phyloP scores from a whole-genome alignment of 1,140 invertebrate species.

The Aphis gossypii region DNA sequence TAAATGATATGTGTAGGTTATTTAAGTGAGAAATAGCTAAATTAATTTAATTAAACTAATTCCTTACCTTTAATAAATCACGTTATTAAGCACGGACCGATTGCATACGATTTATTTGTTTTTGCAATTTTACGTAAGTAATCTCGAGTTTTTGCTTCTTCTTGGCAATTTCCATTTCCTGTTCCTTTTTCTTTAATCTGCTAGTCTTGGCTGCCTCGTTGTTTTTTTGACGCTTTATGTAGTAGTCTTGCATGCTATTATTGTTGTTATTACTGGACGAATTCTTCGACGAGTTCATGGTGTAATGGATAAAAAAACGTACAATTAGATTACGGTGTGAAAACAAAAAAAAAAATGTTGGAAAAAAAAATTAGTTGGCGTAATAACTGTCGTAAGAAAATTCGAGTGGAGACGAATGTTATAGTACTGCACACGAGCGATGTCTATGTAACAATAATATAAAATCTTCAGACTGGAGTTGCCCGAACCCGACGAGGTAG shows the following conservation, averaged over 20 bases:
- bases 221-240: constrained; percentile 35
- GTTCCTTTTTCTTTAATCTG: constrained; percentile 38
- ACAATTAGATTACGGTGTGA: not conserved
- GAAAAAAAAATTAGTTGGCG: not conserved
- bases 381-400: not conserved
- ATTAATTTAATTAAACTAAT: not conserved
- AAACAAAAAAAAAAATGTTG: not conserved
- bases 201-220: constrained; percentile 40
- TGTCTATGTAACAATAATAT: not conserved
- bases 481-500: not conserved
- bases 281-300: constrained; percentile 23
- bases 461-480: not conserved
- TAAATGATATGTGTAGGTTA: not conserved
- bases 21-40: not conserved
- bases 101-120: constrained; percentile 41
- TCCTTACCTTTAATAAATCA: constrained; percentile 16
- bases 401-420: not conserved
- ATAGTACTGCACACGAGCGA: not conserved
- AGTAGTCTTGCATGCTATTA: constrained; percentile 26
- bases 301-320: not conserved
- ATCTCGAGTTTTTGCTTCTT: constrained; percentile 38
- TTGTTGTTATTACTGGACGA: not conserved
- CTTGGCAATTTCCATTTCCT: constrained; percentile 24
- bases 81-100: not conserved
- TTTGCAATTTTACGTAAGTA: constrained; percentile 48